Percentiles rank a stretch among this genome's conserved stretches.
Conservation (phyloP, 1,140 invertebrate species). For the Matsumurasca onukii region DNA sequence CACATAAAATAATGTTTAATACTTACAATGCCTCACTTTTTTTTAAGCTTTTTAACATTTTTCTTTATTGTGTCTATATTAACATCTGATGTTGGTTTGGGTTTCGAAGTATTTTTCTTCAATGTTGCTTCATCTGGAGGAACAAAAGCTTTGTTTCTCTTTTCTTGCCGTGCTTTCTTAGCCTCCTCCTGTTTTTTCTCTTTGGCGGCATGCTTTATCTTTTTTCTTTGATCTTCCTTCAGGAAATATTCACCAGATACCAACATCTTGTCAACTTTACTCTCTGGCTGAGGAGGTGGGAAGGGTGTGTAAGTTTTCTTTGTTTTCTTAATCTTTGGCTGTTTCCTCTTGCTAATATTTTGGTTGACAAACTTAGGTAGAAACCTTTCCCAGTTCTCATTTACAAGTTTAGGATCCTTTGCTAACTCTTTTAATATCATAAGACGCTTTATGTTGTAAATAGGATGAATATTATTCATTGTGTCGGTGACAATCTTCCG, state of each 20-base stretch:
- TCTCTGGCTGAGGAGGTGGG: constrained; percentile 90
- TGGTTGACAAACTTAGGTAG: constrained; percentile 95
- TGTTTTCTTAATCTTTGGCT: constrained; percentile 77
- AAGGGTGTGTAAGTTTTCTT: constrained; percentile 98
- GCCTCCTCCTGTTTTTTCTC: constrained; percentile 68
- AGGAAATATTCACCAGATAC: constrained; percentile 97
- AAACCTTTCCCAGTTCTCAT: constrained; percentile 97
- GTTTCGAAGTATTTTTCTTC: constrained; percentile 15
- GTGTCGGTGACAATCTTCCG: constrained; percentile 93
- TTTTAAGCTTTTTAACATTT: constrained; percentile 67
- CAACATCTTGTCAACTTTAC: constrained; percentile 92
- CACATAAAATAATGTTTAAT: no score
- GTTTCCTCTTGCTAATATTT: constrained; percentile 81
- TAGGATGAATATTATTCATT: constrained; percentile 99
- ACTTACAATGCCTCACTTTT: constrained; percentile 43
- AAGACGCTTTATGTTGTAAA: constrained; percentile 97
- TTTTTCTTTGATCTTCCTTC: constrained; percentile 76
- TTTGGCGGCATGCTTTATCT: constrained; percentile 69
- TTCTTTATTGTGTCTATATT: constrained; percentile 68
- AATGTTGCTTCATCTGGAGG: constrained; percentile 67
- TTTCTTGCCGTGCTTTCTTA: constrained; percentile 70
- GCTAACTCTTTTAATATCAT: constrained; percentile 97
- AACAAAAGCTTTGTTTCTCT: constrained; percentile 76
- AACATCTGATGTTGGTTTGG: constrained; percentile 44
- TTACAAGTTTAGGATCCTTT: constrained; percentile 87